Conservation (phyloP, 2,888 invertebrate genomes). For the Tridacna gigas region DNA sequence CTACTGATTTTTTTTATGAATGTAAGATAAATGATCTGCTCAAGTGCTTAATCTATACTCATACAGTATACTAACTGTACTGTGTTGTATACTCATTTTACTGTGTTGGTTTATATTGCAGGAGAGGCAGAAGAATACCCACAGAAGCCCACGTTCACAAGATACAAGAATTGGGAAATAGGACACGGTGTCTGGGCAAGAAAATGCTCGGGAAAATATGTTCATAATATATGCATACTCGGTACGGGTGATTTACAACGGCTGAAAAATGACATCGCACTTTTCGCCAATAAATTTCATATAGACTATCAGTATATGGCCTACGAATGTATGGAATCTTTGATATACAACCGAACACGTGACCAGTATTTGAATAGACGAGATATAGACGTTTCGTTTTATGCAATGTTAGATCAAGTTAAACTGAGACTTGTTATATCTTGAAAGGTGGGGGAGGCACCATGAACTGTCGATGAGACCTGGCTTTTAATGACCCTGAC, state of each 20-base stretch:
- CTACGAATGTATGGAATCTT: constrained; percentile 43
- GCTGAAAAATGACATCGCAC: constrained; percentile 18
- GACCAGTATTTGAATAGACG: constrained; percentile 37
- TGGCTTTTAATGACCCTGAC: no score
- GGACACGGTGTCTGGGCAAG: constrained; percentile 35
- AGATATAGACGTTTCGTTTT: constrained; percentile 34
- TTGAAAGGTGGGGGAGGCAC: neutral
- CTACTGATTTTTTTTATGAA: no score
- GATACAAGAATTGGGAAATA: constrained; percentile 52
- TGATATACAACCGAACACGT: constrained; percentile 31
- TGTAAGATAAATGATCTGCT: no score
- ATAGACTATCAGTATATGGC: constrained; percentile 47
- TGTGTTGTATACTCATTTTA: neutral
- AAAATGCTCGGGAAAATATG: constrained; percentile 46
- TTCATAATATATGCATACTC: constrained; percentile 39
- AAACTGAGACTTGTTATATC: neutral
- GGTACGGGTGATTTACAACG: constrained; percentile 36
- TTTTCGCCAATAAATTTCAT: constrained; percentile 51
- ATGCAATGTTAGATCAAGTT: constrained; percentile 28
- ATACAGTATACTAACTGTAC: neutral
- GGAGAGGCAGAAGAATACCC: constrained; percentile 48
- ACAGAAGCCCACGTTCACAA: constrained; percentile 40
- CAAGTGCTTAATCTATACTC: neutral
- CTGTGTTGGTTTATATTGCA: neutral
- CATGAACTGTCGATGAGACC: no score